Conservation (phyloP, 2,888 invertebrate species). For the Congeria kusceri region DNA sequence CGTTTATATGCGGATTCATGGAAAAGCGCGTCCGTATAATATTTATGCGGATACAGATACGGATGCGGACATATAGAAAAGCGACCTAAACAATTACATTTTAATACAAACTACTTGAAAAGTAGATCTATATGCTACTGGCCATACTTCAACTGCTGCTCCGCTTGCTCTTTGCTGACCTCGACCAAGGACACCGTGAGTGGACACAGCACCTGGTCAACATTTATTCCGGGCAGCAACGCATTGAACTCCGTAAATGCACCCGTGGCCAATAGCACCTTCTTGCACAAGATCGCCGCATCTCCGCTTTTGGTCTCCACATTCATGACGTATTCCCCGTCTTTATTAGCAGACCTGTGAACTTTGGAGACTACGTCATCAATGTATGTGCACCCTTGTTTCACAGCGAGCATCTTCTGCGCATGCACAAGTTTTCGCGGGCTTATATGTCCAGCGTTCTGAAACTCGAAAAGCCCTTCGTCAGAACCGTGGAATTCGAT, state of each 20-base stretch:
- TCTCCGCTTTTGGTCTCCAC: slow-evolving; percentile 53
- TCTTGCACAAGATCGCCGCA: slow-evolving; percentile 29
- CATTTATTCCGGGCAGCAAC: slow-evolving; percentile 36
- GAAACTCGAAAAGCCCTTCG: slow-evolving; percentile 26
- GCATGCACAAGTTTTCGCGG: slow-evolving; percentile 64
- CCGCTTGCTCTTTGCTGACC: slow-evolving; percentile 26
- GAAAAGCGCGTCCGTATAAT: too few species aligned
- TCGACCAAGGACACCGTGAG: slow-evolving; percentile 56
- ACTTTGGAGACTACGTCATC: slow-evolving; percentile 60
- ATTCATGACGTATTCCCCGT: slow-evolving; percentile 46
- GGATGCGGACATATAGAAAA: too few species aligned
- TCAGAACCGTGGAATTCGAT: slow-evolving; percentile 47
- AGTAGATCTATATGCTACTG: too few species aligned
- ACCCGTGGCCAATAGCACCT: slow-evolving; percentile 66
- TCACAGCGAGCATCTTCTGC: slow-evolving; percentile 49
- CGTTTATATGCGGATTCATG: too few species aligned
- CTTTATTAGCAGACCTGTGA: slow-evolving; percentile 1
- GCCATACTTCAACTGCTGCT: too few species aligned
- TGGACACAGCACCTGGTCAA: slow-evolving; percentile 39
- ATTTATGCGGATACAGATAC: too few species aligned
- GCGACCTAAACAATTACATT: too few species aligned
- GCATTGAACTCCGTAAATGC: slow-evolving; percentile 61
- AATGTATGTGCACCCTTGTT: slow-evolving; percentile 63
- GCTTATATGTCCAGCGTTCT: slow-evolving; percentile 64
- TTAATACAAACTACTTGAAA: too few species aligned